Conservation (phyloP, 2,888 invertebrate genomes). For the Neocrepidodera transversa region DNA sequence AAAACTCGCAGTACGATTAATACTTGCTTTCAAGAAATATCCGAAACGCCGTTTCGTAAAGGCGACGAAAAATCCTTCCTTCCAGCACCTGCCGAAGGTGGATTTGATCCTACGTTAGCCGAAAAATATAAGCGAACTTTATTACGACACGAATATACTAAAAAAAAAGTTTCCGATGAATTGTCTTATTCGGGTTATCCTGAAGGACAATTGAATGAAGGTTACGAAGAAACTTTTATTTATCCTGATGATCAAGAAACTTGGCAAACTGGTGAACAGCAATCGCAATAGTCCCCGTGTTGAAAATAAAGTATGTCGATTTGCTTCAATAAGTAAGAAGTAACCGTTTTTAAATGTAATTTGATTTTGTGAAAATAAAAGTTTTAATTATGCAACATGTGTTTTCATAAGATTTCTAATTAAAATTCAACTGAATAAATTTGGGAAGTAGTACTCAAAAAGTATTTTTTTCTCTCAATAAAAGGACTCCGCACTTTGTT, state of each 20-base stretch:
- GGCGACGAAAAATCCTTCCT: neutral
- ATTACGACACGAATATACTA: neutral
- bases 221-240: neutral
- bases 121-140: slow-evolving; percentile 11
- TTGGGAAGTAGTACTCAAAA: too few species aligned
- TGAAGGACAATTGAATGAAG: neutral
- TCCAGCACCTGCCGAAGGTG: neutral
- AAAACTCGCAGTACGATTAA: neutral
- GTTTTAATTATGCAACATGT: too few species aligned
- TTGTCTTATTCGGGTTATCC: slow-evolving; percentile 1
- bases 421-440: too few species aligned
- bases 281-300: too few species aligned
- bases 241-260: slow-evolving; percentile 2
- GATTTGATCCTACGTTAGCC: slow-evolving; percentile 1
- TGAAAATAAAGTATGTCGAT: too few species aligned
- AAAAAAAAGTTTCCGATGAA: neutral
- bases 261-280: neutral
- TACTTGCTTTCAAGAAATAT: neutral
- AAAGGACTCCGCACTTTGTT: too few species aligned
- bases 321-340: neutral
- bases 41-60: neutral
- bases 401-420: too few species aligned
- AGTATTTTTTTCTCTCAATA: too few species aligned
- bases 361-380: neutral
- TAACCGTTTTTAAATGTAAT: neutral